Evolutionary conservation across 1,140 invertebrate species (phyloP).

Genomic region (Ylistrum balloti): DNA sequence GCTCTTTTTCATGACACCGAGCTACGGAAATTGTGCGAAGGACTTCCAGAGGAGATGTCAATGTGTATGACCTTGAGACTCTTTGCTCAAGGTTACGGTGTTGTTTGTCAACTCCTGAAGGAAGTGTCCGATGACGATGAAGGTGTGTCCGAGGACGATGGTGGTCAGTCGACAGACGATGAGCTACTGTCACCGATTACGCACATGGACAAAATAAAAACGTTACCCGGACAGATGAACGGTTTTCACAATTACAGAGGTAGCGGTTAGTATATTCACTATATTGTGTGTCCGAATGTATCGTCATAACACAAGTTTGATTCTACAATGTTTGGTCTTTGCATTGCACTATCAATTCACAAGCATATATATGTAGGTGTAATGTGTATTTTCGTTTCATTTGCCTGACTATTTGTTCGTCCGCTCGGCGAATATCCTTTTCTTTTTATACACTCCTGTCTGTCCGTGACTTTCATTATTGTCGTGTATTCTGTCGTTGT

Average conservation of each 20-base stretch:
- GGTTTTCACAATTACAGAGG: constrained; percentile 51
- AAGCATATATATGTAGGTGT: no score
- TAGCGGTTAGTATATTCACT: constrained; percentile 53
- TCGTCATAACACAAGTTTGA: no score
- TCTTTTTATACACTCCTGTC: no score
- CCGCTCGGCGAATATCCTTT: no score
- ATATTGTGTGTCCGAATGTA: not conserved
- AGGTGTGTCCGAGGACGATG: constrained; percentile 58
- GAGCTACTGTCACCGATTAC: constrained; percentile 66
- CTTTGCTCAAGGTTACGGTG: constrained; percentile 71
- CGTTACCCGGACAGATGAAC: constrained; percentile 54
- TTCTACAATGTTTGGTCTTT: no score
- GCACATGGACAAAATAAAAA: constrained; percentile 64
- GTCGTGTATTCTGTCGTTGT: no score
- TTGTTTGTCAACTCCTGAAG: constrained; percentile 67
- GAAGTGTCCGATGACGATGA: constrained; percentile 68
- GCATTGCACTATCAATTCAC: no score
- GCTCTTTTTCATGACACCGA: constrained; percentile 88
- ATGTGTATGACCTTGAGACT: constrained; percentile 67
- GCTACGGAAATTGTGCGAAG: constrained; percentile 84
- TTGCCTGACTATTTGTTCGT: no score
- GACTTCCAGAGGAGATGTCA: constrained; percentile 53
- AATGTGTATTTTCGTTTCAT: no score
- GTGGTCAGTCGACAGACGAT: constrained; percentile 66
- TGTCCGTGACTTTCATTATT: no score